Conservation (phyloP, 1,140 invertebrate species). For the Calliphora vicina region DNA sequence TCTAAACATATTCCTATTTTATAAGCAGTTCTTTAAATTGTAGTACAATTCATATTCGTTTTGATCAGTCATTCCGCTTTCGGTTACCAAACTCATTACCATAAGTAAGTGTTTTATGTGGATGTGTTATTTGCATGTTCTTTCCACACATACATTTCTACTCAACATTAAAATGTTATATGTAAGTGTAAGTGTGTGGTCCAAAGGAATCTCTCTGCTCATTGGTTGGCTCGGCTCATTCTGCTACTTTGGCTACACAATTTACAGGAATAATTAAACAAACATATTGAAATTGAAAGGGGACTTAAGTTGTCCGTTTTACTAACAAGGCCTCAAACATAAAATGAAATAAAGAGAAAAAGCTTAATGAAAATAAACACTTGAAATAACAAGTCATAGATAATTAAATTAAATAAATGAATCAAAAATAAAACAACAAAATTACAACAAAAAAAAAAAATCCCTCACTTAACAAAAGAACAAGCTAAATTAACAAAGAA, state of each 20-base stretch:
- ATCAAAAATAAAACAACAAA: background rate
- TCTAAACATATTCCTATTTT: too few relatives aligned
- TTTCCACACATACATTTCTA: too few relatives aligned
- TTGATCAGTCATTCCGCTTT: background rate
- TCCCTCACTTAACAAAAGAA: background rate
- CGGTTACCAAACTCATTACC: background rate
- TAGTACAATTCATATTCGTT: too few relatives aligned
- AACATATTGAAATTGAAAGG: background rate
- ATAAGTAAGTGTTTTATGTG: background rate
- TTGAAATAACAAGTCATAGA: conserved; percentile 1
- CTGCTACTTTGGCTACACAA: background rate
- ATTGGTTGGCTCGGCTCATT: background rate
- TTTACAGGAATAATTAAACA: background rate
- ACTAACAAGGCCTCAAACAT: background rate
- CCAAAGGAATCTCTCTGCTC: too few relatives aligned
- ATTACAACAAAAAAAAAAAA: background rate
- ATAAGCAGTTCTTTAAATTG: too few relatives aligned
- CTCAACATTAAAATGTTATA: too few relatives aligned
- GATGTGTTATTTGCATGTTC: background rate
- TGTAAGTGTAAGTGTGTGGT: too few relatives aligned
- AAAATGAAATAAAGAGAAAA: background rate
- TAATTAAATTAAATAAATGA: background rate
- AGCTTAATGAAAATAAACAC: conserved; percentile 1
- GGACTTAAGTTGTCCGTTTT: background rate
- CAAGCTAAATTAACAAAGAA: background rate